phyloP scores from a whole-genome alignment of 1,140 invertebrate genomes.

The Rhysida immarginata region DNA sequence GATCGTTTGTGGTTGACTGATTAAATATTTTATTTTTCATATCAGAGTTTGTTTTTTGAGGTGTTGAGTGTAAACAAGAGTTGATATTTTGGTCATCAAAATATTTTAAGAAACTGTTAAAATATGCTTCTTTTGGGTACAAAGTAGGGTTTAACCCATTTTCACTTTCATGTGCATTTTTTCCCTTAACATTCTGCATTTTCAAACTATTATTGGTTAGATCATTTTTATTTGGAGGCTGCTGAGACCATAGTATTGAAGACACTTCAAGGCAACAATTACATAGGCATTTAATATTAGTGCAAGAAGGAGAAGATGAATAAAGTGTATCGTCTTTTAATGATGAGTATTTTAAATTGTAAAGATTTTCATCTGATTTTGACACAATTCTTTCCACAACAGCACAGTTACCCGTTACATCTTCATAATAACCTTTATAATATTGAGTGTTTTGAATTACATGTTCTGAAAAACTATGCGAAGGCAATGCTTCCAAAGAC shows the following conservation, averaged over 20 bases:
- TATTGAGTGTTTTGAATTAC: background rate
- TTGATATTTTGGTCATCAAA: background rate
- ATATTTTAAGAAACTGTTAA: background rate
- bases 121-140: background rate
- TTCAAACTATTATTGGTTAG: no score
- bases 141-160: background rate
- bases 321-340: background rate
- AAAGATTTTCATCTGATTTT: background rate
- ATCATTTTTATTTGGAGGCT: no score
- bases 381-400: background rate
- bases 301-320: background rate
- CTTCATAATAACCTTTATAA: background rate
- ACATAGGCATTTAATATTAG: background rate
- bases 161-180: background rate
- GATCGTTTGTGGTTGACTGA: no score
- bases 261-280: background rate
- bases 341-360: background rate
- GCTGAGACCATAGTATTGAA: background rate
- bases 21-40: no score
- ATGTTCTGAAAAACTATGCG: background rate
- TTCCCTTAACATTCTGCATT: no score
- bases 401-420: background rate
- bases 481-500: conserved; percentile 4
- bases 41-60: no score
- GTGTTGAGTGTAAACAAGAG: no score